These are phyloP conservation scores for Danionella dracula DNA, from an alignment of 2,797 vertebrate genomes.

Conservation along the genomic window DNA sequence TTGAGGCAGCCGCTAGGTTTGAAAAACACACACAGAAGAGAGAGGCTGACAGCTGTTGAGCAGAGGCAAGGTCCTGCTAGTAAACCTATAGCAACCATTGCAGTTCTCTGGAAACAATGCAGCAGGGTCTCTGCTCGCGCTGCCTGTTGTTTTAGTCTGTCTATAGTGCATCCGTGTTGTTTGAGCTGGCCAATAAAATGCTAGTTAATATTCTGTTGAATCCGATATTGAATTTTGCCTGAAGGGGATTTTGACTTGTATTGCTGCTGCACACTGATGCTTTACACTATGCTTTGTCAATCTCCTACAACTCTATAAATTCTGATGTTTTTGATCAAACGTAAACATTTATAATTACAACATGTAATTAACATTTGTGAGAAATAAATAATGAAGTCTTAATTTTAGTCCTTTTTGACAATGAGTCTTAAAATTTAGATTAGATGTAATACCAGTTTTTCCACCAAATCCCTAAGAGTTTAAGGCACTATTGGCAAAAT, in stretches of 20 bases:
- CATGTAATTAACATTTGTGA: too few relatives aligned
- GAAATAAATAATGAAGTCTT: too few relatives aligned
- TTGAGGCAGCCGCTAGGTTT: neutral
- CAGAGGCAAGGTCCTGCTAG: slow-evolving; percentile 2
- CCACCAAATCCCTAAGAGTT: too few relatives aligned
- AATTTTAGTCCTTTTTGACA: too few relatives aligned
- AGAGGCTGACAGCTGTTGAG: slow-evolving; percentile 15
- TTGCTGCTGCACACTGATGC: neutral
- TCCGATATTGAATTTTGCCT: neutral
- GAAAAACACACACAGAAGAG: neutral
- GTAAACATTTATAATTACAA: too few relatives aligned
- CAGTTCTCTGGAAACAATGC: slow-evolving; percentile 10
- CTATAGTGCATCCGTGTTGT: neutral
- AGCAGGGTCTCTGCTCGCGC: slow-evolving; percentile 1
- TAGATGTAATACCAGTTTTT: too few relatives aligned
- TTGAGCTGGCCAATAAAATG: neutral
- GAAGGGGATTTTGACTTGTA: neutral
- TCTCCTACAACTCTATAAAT: neutral
- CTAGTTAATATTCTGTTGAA: neutral
- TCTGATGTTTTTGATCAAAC: too few relatives aligned
- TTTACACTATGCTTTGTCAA: neutral
- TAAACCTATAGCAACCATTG: slow-evolving; percentile 9
- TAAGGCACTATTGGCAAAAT: too few relatives aligned
- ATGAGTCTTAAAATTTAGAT: neutral
- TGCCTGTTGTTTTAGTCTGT: neutral